phyloP scores from a whole-genome alignment of 1,140 invertebrate genomes.

The Trinorchestia longiramus region DNA sequence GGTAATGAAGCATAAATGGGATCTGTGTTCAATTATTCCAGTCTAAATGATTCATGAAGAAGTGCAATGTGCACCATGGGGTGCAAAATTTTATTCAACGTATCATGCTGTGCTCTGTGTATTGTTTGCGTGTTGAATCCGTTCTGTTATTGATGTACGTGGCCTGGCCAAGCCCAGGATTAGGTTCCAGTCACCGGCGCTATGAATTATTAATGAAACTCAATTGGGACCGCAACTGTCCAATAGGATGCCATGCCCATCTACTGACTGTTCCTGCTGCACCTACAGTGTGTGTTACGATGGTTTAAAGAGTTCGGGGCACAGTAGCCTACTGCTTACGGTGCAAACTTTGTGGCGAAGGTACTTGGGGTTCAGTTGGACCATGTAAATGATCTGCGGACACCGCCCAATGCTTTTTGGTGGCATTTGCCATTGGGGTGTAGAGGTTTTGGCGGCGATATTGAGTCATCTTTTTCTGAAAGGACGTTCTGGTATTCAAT shows the following conservation, averaged over 20 bases:
- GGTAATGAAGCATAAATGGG: background rate
- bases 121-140: background rate
- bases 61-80: background rate
- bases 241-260: background rate
- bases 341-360: too few relatives aligned
- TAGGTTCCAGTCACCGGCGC: background rate
- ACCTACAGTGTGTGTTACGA: too few relatives aligned
- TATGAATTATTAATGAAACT: conserved; percentile 2
- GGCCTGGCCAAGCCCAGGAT: background rate
- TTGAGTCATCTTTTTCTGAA: too few relatives aligned
- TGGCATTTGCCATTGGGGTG: too few relatives aligned
- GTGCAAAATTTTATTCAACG: background rate
- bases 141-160: background rate
- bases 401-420: too few relatives aligned
- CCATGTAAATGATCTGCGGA: background rate
- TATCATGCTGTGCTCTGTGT: background rate
- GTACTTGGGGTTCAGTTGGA: too few relatives aligned
- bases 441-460: too few relatives aligned
- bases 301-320: too few relatives aligned
- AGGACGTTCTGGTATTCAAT: background rate
- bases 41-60: background rate
- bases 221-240: background rate
- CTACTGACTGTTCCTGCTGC: background rate
- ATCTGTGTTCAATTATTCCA: background rate
- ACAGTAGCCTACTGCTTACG: too few relatives aligned